Conservation (phyloP, 2,113 vertebrate genomes). For the Lamprotornis superbus region DNA sequence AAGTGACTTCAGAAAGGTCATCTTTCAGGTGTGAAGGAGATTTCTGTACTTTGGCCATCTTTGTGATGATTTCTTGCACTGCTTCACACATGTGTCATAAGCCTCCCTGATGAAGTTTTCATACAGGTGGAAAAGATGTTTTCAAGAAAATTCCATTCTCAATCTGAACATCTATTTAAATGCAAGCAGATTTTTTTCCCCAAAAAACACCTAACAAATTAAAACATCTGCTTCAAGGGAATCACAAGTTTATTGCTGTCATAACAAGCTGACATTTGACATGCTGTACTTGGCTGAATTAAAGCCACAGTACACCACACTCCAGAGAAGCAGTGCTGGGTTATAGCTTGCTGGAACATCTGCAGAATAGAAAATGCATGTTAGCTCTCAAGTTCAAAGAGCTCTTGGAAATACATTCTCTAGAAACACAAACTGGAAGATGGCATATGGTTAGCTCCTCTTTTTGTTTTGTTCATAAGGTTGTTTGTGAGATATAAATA, state of each 20-base stretch:
- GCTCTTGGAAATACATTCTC: constrained; percentile 37
- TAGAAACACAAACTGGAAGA: constrained; percentile 28
- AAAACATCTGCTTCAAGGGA: constrained; percentile 61
- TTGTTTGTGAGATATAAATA: constrained; percentile 64
- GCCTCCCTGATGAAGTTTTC: neutral
- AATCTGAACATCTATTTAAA: constrained; percentile 41
- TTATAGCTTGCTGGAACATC: constrained; percentile 42
- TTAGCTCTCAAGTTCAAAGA: constrained; percentile 64
- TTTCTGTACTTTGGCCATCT: neutral
- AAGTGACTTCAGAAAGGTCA: neutral
- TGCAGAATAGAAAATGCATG: constrained; percentile 28
- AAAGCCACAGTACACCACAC: neutral
- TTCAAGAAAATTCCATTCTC: constrained; percentile 40
- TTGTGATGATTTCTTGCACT: neutral
- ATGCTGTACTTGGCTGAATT: constrained; percentile 15
- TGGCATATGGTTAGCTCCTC: constrained; percentile 47
- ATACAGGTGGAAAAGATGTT: constrained; percentile 42
- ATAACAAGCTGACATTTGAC: constrained; percentile 58
- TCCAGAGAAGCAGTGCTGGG: neutral
- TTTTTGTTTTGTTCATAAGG: constrained; percentile 67
- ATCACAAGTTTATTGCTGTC: constrained; percentile 44
- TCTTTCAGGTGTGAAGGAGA: neutral
- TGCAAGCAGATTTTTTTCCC: constrained; percentile 34
- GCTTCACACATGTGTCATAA: neutral
- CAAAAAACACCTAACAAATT: constrained; percentile 36